These are phyloP conservation scores for Dione juno DNA, from an alignment of 2,888 invertebrate genomes.

Conservation along the genomic window DNA sequence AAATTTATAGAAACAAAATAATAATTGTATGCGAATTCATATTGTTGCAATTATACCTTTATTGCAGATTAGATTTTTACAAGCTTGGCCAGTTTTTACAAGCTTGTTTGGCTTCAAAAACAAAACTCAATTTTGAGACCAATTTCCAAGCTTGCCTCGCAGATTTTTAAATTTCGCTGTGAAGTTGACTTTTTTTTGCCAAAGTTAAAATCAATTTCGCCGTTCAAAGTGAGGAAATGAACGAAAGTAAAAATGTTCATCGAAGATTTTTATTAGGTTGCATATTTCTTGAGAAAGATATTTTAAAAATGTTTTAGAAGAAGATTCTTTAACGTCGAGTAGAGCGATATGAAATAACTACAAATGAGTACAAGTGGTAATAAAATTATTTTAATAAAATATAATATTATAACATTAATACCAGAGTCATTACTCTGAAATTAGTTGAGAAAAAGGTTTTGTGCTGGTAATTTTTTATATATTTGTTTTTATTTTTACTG, in stretches of 20 bases:
- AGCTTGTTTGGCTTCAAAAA: not conserved
- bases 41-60: no score
- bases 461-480: no score
- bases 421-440: no score
- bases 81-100: not conserved
- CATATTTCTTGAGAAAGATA: not conserved
- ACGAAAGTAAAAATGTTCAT: not conserved
- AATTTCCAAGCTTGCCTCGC: slow-evolving; percentile 11
- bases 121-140: slow-evolving; percentile 15
- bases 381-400: no score
- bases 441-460: no score
- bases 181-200: slow-evolving; percentile 7
- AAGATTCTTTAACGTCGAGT: no score
- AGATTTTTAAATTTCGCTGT: slow-evolving; percentile 13
- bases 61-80: no score
- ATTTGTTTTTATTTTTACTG: no score
- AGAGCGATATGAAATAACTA: no score
- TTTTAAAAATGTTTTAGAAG: not conserved
- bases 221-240: slow-evolving; percentile 11
- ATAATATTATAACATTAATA: no score
- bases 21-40: not conserved
- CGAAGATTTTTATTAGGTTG: not conserved
- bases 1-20: not conserved
- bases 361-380: no score
- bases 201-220: slow-evolving; percentile 20